Conservation (phyloP, 2,888 invertebrate genomes). For the Gortyna flavago region DNA sequence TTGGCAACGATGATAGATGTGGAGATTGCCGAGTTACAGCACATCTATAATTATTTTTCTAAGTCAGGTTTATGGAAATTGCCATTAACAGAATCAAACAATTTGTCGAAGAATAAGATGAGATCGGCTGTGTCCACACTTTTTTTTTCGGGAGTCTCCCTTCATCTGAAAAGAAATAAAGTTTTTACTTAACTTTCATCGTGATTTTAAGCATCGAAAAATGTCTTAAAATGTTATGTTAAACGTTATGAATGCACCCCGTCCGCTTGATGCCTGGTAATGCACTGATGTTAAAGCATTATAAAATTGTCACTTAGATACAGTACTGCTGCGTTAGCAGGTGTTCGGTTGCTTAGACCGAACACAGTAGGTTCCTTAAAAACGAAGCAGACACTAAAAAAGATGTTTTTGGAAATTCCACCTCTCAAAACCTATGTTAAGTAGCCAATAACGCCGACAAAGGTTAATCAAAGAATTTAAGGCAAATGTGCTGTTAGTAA, state of each 20-base stretch:
- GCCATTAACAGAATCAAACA: background rate
- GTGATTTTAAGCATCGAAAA: background rate
- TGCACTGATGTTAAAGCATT: too few relatives aligned
- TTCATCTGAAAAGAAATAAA: conserved; percentile 8
- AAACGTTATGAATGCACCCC: too few relatives aligned
- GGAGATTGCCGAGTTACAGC: conserved; percentile 3
- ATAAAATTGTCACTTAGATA: too few relatives aligned
- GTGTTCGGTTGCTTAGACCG: too few relatives aligned
- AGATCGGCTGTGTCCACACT: background rate
- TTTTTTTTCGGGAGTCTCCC: background rate
- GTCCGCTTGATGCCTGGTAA: too few relatives aligned
- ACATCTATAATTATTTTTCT: background rate
- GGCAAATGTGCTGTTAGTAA: too few relatives aligned
- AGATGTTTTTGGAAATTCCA: background rate
- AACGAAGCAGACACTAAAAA: background rate
- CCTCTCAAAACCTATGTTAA: background rate
- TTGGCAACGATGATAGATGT: background rate
- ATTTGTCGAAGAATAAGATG: too few relatives aligned
- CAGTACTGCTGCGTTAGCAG: too few relatives aligned
- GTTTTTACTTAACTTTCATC: background rate
- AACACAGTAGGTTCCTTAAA: background rate
- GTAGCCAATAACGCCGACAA: too few relatives aligned
- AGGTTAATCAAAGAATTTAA: too few relatives aligned
- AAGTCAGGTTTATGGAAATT: conserved; percentile 2
- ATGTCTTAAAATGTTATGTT: too few relatives aligned